phyloP scores from a whole-genome alignment of 2,113 vertebrate genomes.

The Epinephelus cyanopodus region DNA sequence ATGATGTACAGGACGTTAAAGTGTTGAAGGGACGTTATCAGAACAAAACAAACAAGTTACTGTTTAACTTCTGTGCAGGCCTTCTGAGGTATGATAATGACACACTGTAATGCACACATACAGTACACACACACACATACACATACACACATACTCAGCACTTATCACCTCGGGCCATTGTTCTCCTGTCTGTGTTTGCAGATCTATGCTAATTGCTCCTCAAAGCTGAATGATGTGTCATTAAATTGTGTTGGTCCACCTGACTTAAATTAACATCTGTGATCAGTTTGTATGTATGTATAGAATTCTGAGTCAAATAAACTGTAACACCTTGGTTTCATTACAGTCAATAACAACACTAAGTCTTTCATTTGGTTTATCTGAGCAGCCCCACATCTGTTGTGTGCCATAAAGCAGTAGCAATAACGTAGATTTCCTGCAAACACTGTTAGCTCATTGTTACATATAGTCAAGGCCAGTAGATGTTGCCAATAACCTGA shows the following conservation, averaged over 20 bases:
- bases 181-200: constrained; percentile 44
- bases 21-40: neutral
- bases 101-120: constrained; percentile 8
- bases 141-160: constrained; percentile 29
- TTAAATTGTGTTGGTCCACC: constrained; percentile 43
- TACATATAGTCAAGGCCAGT: constrained; percentile 17
- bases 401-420: constrained; percentile 33
- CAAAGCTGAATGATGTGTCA: constrained; percentile 51
- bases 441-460: constrained; percentile 20
- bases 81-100: constrained; percentile 31
- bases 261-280: constrained; percentile 22
- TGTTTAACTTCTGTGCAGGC: constrained; percentile 3
- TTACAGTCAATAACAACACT: constrained; percentile 15
- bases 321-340: neutral
- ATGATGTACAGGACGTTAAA: neutral
- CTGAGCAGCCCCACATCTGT: constrained; percentile 38
- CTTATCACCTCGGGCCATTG: constrained; percentile 37
- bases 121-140: constrained; percentile 1
- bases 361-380: constrained; percentile 12
- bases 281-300: neutral
- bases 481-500: neutral
- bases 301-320: neutral
- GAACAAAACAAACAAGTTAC: neutral
- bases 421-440: constrained; percentile 41
- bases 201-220: constrained; percentile 62